These are phyloP conservation scores for Sinhomidia bicolor DNA, from an alignment of 2,888 invertebrate species.

Conservation along the genomic window DNA sequence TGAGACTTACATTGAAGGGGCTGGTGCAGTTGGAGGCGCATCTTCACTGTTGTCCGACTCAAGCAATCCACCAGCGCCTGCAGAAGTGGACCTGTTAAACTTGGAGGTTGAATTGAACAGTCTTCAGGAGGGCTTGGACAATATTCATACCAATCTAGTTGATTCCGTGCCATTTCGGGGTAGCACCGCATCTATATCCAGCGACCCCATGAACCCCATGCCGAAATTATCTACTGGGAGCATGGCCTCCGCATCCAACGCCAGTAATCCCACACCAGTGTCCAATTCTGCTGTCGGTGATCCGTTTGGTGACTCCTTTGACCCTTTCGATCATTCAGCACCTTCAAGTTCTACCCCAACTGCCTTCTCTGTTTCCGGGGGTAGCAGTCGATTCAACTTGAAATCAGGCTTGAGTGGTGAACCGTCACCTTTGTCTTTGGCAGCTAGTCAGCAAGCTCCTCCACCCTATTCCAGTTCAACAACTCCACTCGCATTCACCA, in stretches of 20 bases:
- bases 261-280: slow-evolving; percentile 81
- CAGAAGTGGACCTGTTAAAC: slow-evolving; percentile 93
- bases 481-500: slow-evolving; percentile 70
- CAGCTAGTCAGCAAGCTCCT: slow-evolving; percentile 16
- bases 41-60: slow-evolving; percentile 68
- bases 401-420: slow-evolving; percentile 51
- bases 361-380: slow-evolving; percentile 53
- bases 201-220: slow-evolving; percentile 79
- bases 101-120: slow-evolving; percentile 93
- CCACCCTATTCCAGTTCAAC: slow-evolving; percentile 65
- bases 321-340: slow-evolving; percentile 81
- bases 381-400: slow-evolving; percentile 33
- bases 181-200: slow-evolving; percentile 79
- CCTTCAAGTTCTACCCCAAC: slow-evolving; percentile 80
- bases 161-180: slow-evolving; percentile 79
- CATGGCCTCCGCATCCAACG: slow-evolving; percentile 70
- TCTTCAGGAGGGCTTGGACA: slow-evolving; percentile 92
- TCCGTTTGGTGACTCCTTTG: slow-evolving; percentile 87
- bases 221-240: slow-evolving; percentile 74
- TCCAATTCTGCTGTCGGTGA: slow-evolving; percentile 82
- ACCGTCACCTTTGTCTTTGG: slow-evolving; percentile 42
- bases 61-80: slow-evolving; percentile 83
- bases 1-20: slow-evolving; percentile 80
- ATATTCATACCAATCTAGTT: slow-evolving; percentile 84
- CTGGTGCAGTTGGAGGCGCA: slow-evolving; percentile 77